These are phyloP conservation scores for Otus sunia DNA, from an alignment of 2,113 vertebrate species.

Conservation along the genomic window DNA sequence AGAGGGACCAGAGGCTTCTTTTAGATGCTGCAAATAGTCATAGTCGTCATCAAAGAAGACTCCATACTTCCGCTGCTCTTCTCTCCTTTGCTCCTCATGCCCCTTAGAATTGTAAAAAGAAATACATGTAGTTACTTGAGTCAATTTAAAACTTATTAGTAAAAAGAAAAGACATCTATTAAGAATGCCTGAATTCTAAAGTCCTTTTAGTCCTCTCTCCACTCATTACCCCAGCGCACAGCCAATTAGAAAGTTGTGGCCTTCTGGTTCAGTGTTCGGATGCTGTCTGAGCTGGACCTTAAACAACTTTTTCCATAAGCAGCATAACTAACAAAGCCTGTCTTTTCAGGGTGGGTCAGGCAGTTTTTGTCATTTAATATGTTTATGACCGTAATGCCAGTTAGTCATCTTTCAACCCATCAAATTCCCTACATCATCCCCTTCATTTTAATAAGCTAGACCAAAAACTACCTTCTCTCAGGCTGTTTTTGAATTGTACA, in stretches of 20 bases:
- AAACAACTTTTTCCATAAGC: neutral
- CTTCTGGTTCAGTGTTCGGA: neutral
- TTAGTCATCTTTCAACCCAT: neutral
- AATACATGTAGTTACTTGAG: neutral
- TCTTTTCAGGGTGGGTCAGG: neutral
- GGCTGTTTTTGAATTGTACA: neutral
- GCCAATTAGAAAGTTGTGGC: rapidly evolving
- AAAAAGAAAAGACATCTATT: neutral
- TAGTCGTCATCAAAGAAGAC: constrained; percentile 98
- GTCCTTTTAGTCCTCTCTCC: neutral
- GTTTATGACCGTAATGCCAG: neutral
- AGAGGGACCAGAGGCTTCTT: constrained; percentile 72
- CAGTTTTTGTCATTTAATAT: neutral
- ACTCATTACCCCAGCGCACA: neutral
- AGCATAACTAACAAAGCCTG: neutral
- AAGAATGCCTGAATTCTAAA: neutral
- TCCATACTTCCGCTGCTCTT: constrained; percentile 88
- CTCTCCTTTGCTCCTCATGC: constrained; percentile 79
- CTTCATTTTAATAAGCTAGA: neutral
- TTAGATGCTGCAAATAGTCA: constrained; percentile 95
- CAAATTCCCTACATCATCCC: neutral
- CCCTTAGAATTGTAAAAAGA: constrained; percentile 36
- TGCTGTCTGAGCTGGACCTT: neutral
- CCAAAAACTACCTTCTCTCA: neutral
- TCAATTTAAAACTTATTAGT: neutral